Evolutionary conservation across 2,888 invertebrate genomes (phyloP), one percentile per base, ranked within the genome.

Genomic region (Furcula furcula): DNA sequence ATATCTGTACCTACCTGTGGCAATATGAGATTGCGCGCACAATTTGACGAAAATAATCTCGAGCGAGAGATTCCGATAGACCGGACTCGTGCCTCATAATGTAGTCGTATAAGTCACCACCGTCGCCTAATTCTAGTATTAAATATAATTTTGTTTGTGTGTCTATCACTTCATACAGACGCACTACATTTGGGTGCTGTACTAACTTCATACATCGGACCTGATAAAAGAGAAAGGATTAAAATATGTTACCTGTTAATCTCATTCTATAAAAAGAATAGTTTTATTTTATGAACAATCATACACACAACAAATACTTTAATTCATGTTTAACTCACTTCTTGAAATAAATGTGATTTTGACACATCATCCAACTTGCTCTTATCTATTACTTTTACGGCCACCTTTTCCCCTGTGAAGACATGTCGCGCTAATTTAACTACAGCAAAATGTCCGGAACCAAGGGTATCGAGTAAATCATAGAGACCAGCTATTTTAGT

Each of bases 101-200:
- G 85, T 98, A 98, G 88, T 99, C 98, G 85, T 98, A 99, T 65
- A 99, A 93, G 90, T 99, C 99, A 28, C 98, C 98, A 29, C 99
- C 99, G 89, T 99, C 98, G 9, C 98, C 99, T 67, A 98, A 90
- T 89, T 99, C 99, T 73, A 99, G 90, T 75, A 99, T 98, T 79
- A 97, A 92, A 89, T 97, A 97, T 67, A 98, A 91, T 89, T 99
- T 99, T 47, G 98, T 98, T 79, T 98, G 97, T 20, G 99, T 99
- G 88, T 99, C 99, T 74, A 99, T 99, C 47, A 99, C 99, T 91
- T 99, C 98, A 88, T 99, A 99, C 30, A 99, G 90, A 36, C 98
- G 91, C 28, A 99, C 99, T 22, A 99, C 98, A 89, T 99, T 98
- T 18, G 99, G 98, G 89, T 99, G 99, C 79, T 99, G 99, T 28